Evolutionary conservation across 2,797 vertebrate species (phyloP), one percentile per base, ranked within the genome.

Genomic region (Acropternis orthonyx): DNA sequence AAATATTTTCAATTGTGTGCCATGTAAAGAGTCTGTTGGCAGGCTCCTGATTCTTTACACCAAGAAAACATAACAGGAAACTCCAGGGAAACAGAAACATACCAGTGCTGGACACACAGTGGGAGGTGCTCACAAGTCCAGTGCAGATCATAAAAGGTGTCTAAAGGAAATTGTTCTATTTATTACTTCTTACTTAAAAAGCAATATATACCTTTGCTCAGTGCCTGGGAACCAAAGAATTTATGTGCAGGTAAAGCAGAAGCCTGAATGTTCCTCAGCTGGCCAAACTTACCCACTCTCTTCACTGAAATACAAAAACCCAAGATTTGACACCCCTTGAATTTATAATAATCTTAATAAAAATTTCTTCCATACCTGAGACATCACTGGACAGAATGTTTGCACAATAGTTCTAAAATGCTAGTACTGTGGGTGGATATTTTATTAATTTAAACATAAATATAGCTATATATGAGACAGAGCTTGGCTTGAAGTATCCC

Each of bases 401-500:
- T 54, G 16, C 27, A 11, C 13, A 75, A 41, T 8, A n/a, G 22
- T 24, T 75, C 27, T 56, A 75, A 83, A 89, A 67, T 79, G 28
- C 41, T 59, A 85, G 30, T 51, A 51, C 10, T 66, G 21, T 22
- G 18, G 10, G n/a, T 41, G 14, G 39, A 32, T 75, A 84, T 61
- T 66, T 43, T 73, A 39, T 86, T 91, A 39, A 92, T 93, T 93
- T 96, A 93, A 88, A 94, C 71, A 86, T 44, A 79, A 86, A 87
- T 76, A 69, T 39, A 85, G 88, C 67, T 82, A 44, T 22, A 44
- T 22, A 51, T 39, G 28, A 52, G 28, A 85, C 74, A 76, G 85
- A 81, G 77, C 92, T 84, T 85, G 84, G 88, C 89, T 94, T 81
- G 21, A 97, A 97, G 65, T 91, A 94, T 68, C 85, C 75, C 91